Percentiles rank a stretch among this genome's conserved stretches.
phyloP scores from a whole-genome alignment of 2,888 invertebrate genomes.

The Oegoconia quadripuncta region DNA sequence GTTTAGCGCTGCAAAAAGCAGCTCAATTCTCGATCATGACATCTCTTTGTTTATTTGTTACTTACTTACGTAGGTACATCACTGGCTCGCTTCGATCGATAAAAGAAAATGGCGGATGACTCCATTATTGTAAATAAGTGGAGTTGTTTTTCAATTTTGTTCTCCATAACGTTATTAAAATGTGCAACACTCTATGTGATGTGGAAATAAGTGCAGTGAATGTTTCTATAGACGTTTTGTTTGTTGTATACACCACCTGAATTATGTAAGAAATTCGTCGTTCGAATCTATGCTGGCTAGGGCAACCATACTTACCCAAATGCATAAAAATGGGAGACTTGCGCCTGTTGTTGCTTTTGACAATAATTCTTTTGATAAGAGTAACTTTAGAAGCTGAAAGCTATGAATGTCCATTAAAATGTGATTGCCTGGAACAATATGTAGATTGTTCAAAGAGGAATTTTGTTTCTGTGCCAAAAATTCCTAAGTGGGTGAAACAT shows the following conservation, averaged over 20 bases:
- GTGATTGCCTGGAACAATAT: conserved; percentile 85
- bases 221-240: conserved; percentile 32
- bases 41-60: not conserved
- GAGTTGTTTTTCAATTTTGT: conserved; percentile 43
- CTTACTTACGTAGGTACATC: not conserved
- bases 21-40: not conserved
- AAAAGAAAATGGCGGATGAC: conserved; percentile 63
- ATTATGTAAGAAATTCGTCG: conserved; percentile 56
- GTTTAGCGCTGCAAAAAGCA: too few relatives aligned
- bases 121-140: conserved; percentile 53
- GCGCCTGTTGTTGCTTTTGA: conserved; percentile 65
- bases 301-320: conserved; percentile 51
- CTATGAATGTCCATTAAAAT: conserved; percentile 82
- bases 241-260: conserved; percentile 34
- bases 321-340: conserved; percentile 74
- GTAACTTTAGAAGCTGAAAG: conserved; percentile 51
- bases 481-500: conserved; percentile 87
- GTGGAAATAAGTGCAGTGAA: conserved; percentile 43
- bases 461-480: conserved; percentile 84
- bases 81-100: not conserved
- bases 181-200: conserved; percentile 43
- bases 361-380: conserved; percentile 48
- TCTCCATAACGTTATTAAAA: conserved; percentile 39
- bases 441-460: conserved; percentile 87
- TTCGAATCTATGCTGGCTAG: conserved; percentile 46